Percentiles rank a stretch among this genome's conserved stretches.
Evolutionary conservation across 2,797 vertebrate genomes (phyloP).

Genomic region (Characodon lateralis): DNA sequence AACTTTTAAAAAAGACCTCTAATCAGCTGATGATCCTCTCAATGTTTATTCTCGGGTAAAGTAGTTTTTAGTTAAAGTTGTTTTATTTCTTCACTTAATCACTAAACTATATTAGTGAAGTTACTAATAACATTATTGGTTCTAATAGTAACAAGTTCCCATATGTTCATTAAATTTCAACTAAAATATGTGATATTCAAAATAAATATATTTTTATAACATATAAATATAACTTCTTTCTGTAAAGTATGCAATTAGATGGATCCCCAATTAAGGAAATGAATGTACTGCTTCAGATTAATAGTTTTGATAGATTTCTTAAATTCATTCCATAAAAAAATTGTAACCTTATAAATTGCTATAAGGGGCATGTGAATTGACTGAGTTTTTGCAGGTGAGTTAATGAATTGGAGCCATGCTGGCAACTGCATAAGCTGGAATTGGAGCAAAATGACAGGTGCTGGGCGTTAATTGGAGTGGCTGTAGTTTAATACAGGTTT

Average conservation of each 20-base stretch:
- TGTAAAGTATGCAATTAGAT: not conserved
- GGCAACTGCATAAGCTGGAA: constrained; percentile 47
- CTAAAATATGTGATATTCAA: not conserved
- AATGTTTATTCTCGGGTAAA: no score
- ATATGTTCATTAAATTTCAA: not conserved
- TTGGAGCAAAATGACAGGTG: constrained; percentile 56
- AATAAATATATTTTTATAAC: not conserved
- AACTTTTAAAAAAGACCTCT: no score
- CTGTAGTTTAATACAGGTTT: constrained; percentile 57
- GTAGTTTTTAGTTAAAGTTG: no score
- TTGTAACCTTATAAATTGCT: not conserved
- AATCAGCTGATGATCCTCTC: no score
- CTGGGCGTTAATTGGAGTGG: constrained; percentile 59
- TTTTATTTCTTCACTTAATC: no score
- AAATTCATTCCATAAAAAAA: not conserved
- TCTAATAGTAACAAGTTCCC: not conserved
- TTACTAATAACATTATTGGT: not conserved
- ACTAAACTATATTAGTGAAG: not conserved
- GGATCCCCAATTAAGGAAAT: not conserved
- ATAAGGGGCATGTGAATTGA: constrained; percentile 15
- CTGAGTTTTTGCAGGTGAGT: constrained; percentile 28
- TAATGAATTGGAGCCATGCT: constrained; percentile 30
- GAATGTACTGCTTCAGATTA: not conserved
- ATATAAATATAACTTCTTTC: not conserved
- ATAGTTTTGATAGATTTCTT: not conserved